phyloP scores from a whole-genome alignment of 2,797 vertebrate species.

The Acipenser oxyrinchus region DNA sequence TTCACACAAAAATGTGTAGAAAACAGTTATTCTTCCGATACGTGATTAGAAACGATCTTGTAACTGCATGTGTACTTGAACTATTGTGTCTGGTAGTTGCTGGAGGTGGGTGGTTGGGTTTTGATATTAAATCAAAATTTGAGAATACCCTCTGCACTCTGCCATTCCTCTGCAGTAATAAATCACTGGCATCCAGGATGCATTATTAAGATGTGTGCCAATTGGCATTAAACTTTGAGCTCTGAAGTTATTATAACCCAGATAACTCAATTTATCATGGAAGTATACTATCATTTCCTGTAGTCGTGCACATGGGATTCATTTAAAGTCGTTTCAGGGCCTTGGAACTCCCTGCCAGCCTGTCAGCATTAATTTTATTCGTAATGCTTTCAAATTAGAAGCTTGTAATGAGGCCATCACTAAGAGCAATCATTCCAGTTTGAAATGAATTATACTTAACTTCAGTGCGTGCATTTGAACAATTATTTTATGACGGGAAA shows the following conservation, averaged over 20 bases:
- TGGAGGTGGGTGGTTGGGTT: background rate
- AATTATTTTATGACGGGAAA: constrained; percentile 4
- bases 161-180: background rate
- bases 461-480: background rate
- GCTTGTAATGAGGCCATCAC: constrained; percentile 10
- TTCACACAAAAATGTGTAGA: background rate
- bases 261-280: background rate
- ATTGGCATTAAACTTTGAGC: constrained; percentile 1
- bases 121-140: background rate
- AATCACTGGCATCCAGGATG: background rate
- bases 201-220: constrained; percentile 5
- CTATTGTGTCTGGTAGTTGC: background rate
- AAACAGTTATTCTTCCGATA: background rate
- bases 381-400: constrained; percentile 13
- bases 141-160: background rate
- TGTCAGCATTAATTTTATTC: constrained; percentile 10
- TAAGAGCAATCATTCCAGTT: background rate
- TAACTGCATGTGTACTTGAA: background rate
- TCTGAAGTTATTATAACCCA: background rate
- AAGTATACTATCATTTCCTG: background rate
- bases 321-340: constrained; percentile 6
- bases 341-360: background rate
- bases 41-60: background rate
- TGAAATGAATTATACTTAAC: background rate
- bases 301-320: constrained; percentile 4